These are phyloP conservation scores for Hemicordylus capensis DNA, from an alignment of 2,113 vertebrate genomes.

Conservation along the genomic window DNA sequence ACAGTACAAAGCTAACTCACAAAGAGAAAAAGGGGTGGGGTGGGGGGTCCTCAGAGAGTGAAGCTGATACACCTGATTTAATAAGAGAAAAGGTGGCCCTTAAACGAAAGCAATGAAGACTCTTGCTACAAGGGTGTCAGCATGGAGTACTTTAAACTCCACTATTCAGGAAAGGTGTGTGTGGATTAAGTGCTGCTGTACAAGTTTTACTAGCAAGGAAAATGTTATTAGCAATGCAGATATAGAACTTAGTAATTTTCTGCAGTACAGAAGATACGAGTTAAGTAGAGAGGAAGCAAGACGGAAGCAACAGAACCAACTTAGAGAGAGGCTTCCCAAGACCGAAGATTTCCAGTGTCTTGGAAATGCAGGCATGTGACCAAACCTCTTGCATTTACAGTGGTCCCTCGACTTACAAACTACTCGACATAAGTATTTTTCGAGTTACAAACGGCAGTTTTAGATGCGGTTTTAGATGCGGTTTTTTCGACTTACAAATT, in stretches of 20 bases:
- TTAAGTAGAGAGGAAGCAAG: fast-evolving
- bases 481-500: no score
- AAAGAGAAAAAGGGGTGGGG: neutral
- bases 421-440: no score
- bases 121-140: neutral
- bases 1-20: neutral
- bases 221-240: neutral
- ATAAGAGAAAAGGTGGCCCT: neutral
- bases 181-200: neutral
- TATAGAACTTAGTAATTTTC: neutral
- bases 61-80: neutral
- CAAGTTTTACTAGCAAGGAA: neutral
- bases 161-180: neutral
- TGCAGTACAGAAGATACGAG: neutral
- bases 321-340: no score
- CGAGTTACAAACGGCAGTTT: no score
- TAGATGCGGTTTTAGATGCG: no score
- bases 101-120: neutral
- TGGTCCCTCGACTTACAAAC: no score
- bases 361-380: no score
- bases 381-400: no score
- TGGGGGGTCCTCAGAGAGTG: neutral
- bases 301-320: neutral
- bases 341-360: no score
- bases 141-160: neutral